Evolutionary conservation across 2,797 vertebrate genomes (phyloP).

Genomic region (Rhabdophis nuchalis): DNA sequence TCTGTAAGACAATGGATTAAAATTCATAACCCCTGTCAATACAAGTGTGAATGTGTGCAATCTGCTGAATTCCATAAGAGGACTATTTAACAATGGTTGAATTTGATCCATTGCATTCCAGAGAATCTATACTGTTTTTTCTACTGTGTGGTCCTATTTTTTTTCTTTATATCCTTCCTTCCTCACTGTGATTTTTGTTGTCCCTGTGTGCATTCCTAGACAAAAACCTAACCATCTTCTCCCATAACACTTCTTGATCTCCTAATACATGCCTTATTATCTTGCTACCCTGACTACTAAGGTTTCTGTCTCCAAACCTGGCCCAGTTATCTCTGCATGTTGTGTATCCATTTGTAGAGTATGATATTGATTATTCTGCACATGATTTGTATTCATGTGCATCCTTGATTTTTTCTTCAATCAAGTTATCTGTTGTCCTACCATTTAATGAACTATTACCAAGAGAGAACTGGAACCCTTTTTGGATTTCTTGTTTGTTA

Average conservation of each 20-base stretch:
- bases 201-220: slow-evolving; percentile 70
- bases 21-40: not conserved
- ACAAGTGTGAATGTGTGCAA: slow-evolving; percentile 12
- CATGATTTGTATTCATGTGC: slow-evolving; percentile 62
- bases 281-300: slow-evolving; percentile 50
- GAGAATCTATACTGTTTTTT: slow-evolving; percentile 49
- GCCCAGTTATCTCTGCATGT: slow-evolving; percentile 72
- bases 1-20: not conserved
- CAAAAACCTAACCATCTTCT: slow-evolving; percentile 84
- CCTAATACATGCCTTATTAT: slow-evolving; percentile 67
- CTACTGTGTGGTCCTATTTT: slow-evolving; percentile 49
- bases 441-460: slow-evolving; percentile 62
- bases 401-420: slow-evolving; percentile 63
- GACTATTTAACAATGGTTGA: slow-evolving; percentile 10
- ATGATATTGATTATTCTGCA: slow-evolving; percentile 66
- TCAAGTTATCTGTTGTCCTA: slow-evolving; percentile 63
- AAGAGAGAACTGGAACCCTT: slow-evolving; percentile 72
- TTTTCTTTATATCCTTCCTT: slow-evolving; percentile 60
- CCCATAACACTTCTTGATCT: slow-evolving; percentile 68
- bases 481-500: slow-evolving; percentile 67
- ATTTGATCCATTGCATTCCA: slow-evolving; percentile 42
- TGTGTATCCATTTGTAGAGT: slow-evolving; percentile 68
- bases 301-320: slow-evolving; percentile 67
- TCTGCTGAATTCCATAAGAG: not conserved
- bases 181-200: slow-evolving; percentile 61